Conservation (phyloP, 2,888 invertebrate genomes). For the Torymus aiolomorphi region DNA sequence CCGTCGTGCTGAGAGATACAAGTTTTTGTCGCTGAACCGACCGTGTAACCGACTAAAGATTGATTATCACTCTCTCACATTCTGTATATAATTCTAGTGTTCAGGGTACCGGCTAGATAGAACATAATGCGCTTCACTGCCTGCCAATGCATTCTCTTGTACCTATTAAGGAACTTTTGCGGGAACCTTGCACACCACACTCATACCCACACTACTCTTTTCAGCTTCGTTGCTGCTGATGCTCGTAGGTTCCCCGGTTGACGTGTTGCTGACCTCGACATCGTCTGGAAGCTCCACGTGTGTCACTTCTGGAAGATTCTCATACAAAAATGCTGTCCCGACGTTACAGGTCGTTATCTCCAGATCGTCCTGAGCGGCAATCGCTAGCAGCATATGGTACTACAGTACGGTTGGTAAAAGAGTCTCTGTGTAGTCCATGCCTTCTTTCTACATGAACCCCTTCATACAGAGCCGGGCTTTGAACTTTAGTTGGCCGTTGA, state of each 20-base stretch:
- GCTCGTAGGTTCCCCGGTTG: no score
- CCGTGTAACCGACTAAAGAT: no score
- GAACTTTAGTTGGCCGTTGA: constrained; percentile 44
- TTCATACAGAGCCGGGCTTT: constrained; percentile 59
- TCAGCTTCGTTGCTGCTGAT: no score
- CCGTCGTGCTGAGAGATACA: no score
- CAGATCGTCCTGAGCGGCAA: neutral
- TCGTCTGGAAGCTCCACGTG: neutral
- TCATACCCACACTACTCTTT: no score
- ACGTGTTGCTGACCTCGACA: neutral
- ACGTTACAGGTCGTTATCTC: constrained; percentile 5
- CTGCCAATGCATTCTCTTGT: no score
- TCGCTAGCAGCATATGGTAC: neutral
- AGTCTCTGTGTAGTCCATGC: constrained; percentile 55
- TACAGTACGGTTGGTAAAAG: neutral
- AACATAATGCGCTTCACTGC: no score
- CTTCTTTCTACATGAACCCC: constrained; percentile 50
- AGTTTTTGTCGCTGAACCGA: no score
- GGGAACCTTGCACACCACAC: neutral
- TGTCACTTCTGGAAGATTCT: neutral
- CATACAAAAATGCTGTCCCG: constrained; percentile 9
- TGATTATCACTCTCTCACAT: no score
- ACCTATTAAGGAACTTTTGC: no score
- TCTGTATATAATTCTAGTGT: no score
- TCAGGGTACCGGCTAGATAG: no score